Base-by-base conservation (phyloP, 2,888 invertebrate genomes). In the Neoscelio sp. region DNA sequence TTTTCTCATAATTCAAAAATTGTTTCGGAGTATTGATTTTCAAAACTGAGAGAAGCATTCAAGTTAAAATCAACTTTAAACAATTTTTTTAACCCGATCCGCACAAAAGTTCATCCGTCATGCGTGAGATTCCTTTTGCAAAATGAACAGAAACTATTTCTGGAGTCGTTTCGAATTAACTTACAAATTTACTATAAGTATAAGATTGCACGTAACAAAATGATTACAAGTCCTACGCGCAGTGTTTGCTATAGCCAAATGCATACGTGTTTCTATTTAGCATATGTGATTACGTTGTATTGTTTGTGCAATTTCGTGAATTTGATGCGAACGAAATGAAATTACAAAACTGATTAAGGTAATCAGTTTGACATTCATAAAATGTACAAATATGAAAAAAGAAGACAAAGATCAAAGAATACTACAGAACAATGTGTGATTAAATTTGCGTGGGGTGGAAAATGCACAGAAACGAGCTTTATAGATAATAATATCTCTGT, bases 321-420 rank as follows among this genome's bases (percentile, higher is more conserved):
- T 42, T 52, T 42, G 30, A 52, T 28, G 48, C 28, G 35, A 67
- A 67, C 42, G 44, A 54, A 48, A 67, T 33, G 23, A 23, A 54
- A 67, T 67, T 67, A 54, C 67, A 60, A 70, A 54, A 56, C 42
- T 42, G 35, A 68, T 60, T 56, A 42, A 26, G 50, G 30, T 60
- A 70, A 70, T 58, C 58, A 70, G 40, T 70, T 60, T 40, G 58
- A 50, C 35, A 58, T 58, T 70, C 54, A 30, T 40, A 42, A 56
- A 68, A 68, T 26, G 68, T 17, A 50, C 7, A 64, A 64, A 64
- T 35, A n/a, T 40, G 42, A n/a, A 42, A 60, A 64, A 64, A 60
- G 3, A 46, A 17, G 33, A 23, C 3, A 23, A 23, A 23, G 6
- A 23, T 30, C 30, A 60, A 40, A 60, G 40, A 44, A 60, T 60